A percentile compares a stretch with the other conserved stretches of the same genome.
phyloP scores from a whole-genome alignment of 2,888 invertebrate genomes.

The Erebia aethiops region DNA sequence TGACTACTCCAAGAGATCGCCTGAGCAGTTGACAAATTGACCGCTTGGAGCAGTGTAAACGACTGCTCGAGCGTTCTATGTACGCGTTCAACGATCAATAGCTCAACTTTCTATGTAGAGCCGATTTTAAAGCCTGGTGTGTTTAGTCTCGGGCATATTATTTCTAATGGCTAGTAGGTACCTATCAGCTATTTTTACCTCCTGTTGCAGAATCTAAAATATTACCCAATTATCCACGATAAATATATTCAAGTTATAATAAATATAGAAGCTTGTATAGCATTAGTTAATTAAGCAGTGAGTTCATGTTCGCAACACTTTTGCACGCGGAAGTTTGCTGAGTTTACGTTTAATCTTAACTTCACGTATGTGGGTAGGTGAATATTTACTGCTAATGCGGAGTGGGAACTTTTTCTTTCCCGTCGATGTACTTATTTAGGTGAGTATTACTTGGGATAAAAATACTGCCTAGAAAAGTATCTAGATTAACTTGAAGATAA shows the following conservation, averaged over 20 bases:
- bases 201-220: too few relatives aligned
- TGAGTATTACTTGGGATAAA: background rate
- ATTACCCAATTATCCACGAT: too few relatives aligned
- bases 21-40: too few relatives aligned
- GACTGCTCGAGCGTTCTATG: too few relatives aligned
- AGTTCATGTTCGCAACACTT: background rate
- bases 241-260: background rate
- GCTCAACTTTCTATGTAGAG: too few relatives aligned
- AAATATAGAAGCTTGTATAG: background rate
- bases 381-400: slow-evolving; percentile 3
- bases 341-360: background rate
- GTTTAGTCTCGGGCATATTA: too few relatives aligned
- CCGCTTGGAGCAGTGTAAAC: too few relatives aligned
- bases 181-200: too few relatives aligned
- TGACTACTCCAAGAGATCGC: too few relatives aligned
- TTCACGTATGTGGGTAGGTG: background rate
- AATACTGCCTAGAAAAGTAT: background rate
- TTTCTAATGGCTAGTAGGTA: too few relatives aligned
- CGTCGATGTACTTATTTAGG: background rate
- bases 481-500: background rate
- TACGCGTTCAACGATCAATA: too few relatives aligned
- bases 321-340: background rate
- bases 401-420: background rate
- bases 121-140: too few relatives aligned
- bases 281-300: background rate